Conservation (phyloP, 2,113 vertebrate genomes). For the Sylvilagus bachmani region DNA sequence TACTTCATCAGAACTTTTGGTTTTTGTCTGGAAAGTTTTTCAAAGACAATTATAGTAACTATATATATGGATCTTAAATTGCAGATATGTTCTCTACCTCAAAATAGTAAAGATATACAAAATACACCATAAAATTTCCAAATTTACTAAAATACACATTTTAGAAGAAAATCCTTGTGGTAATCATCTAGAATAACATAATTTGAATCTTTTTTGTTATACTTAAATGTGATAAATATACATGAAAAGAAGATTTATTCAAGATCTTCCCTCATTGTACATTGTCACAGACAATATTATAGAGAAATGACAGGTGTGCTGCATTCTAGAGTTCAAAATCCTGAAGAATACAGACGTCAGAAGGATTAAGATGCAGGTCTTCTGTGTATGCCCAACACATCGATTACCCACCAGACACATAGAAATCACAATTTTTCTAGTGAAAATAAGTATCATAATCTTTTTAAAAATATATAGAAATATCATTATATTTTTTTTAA, state of each 20-base stretch:
- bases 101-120: conserved; percentile 12
- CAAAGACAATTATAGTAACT: not conserved
- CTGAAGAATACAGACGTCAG: not conserved
- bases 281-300: not conserved
- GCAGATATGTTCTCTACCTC: not conserved
- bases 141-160: not conserved
- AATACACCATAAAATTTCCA: not conserved
- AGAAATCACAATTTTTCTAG: not conserved
- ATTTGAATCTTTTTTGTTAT: not conserved
- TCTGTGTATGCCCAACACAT: not conserved
- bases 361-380: not conserved
- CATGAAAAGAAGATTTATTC: conserved; percentile 2
- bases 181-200: not conserved
- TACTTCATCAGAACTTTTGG: not conserved
- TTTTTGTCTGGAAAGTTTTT: conserved; percentile 38
- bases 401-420: not conserved
- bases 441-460: not conserved
- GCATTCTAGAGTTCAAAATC: not conserved
- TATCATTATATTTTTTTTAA: not conserved
- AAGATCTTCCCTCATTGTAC: not conserved
- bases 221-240: not conserved
- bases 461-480: conserved; percentile 4
- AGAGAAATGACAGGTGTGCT: not conserved
- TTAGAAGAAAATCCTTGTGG: not conserved
- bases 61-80: not conserved